Evolutionary conservation across 2,888 invertebrate species (phyloP), one percentile per base, ranked within the genome.

Genomic region (Stenodera caucasica): DNA sequence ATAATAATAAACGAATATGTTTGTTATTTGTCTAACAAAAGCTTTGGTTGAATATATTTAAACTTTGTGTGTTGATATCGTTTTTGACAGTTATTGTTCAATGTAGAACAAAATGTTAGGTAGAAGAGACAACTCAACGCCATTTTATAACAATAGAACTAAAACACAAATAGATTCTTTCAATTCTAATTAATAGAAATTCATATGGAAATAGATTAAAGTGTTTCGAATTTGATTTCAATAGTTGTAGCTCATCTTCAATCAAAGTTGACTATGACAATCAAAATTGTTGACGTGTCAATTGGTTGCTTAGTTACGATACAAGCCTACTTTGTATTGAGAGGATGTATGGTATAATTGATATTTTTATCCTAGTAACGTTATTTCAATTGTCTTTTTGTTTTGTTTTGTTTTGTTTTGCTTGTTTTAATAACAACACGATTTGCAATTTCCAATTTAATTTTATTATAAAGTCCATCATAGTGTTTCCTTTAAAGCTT

Each of bases 401-500:
- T n/a, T n/a, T n/a, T n/a, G n/a, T n/a, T n/a, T n/a, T n/a, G n/a
- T n/a, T n/a, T n/a, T n/a, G n/a, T n/a, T n/a, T n/a, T n/a, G n/a
- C n/a, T n/a, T n/a, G n/a, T n/a, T n/a, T n/a, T n/a, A 30, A 30
- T 30, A 18, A 40, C 15, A 40, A 40, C 12, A 11, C 2, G 6
- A 45, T 21, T 9, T 21, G 11, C 8, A 12, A 21, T 45, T 21
- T 11, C 45, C 21, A 45, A 45, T 45, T 45, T 2, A 45, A 45
- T 45, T 45, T 21, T 21, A 45, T 21, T 21, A 45, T 7, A 45
- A 45, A 21, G 21, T 18, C 9, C 45, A 45, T 45, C 45, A 45
- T 45, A 45, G 45, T 21, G 45, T 45, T 45, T 45, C 45, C 45
- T 45, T 45, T 45, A 45, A 45, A 21, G 45, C 45, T 45, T 21